Evolutionary conservation across 2,888 invertebrate genomes (phyloP), one percentile per base, ranked within the genome.

Genomic region (Oegoconia quadripuncta): DNA sequence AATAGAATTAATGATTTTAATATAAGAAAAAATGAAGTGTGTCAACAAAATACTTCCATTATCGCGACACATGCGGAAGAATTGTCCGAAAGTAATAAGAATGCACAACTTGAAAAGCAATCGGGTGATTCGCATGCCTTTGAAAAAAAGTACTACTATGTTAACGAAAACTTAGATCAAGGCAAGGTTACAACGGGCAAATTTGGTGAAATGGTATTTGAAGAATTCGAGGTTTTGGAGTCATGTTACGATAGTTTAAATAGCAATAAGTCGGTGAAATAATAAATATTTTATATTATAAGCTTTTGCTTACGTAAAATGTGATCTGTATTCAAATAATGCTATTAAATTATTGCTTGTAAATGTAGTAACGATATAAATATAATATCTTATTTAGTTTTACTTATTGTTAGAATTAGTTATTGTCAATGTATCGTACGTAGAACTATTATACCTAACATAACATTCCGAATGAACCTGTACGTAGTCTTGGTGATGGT

Each of bases 141-240:
- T 38, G 90, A 90, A 52, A 90, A 90, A 52, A 90, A 90, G 52
- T 89, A 89, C 55, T 89, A 91, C 48, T 89, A 91, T 46, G 89
- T 91, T 30, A 91, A 91, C 59, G 89, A 90, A 39, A 89, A 83
- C 43, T 49, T 72, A 46, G 88, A 89, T 41, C 89, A 90, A 61
- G 88, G 89, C 59, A 91, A 90, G 51, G 59, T 65, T 4, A 69
- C 76, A 25, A 84, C 89, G 8, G 90, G 89, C 48, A 92, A 93
- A 67, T 92, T 92, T 54, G 93, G 93, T 28, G 95, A 95, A 56
- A 95, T 95, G 91, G 95, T 95, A 54, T 95, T 95, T 55, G 95
- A 95, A 76, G 93, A 93, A 58, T 93, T 93, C 53, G 92, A 93
- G 80, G 91, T 93, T 36, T 88, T 92, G 64, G 92, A 90, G 69